These are phyloP conservation scores for Ennomos quercinarius DNA, from an alignment of 2,888 invertebrate species.

Conservation along the genomic window DNA sequence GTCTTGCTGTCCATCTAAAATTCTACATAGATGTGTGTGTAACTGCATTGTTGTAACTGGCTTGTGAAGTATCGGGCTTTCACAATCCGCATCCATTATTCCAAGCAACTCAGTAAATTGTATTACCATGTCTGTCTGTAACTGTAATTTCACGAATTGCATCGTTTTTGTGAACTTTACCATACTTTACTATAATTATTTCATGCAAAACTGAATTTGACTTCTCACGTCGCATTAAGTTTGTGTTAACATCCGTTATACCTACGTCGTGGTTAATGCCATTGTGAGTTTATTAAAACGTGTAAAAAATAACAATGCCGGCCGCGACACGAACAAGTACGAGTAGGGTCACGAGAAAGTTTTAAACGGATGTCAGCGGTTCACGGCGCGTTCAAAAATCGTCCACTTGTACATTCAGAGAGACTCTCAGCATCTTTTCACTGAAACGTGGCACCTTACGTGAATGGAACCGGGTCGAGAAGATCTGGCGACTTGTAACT, in stretches of 20 bases:
- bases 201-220: slow-evolving; percentile 1
- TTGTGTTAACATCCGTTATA: slow-evolving; percentile 23
- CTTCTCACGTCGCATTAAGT: slow-evolving; percentile 1
- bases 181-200: too few species aligned
- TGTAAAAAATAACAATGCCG: slow-evolving; percentile 38
- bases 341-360: slow-evolving; percentile 61
- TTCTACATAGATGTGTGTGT: slow-evolving; percentile 5
- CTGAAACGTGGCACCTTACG: slow-evolving; percentile 45
- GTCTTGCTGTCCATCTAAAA: slow-evolving; percentile 15
- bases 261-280: slow-evolving; percentile 27
- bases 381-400: slow-evolving; percentile 56
- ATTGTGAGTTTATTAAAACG: slow-evolving; percentile 28
- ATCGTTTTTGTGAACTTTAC: slow-evolving; percentile 7
- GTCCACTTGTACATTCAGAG: slow-evolving; percentile 57
- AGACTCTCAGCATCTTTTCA: slow-evolving; percentile 31
- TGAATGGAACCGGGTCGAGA: slow-evolving; percentile 70
- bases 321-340: slow-evolving; percentile 32
- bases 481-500: slow-evolving; percentile 36
- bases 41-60: slow-evolving; percentile 17
- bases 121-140: slow-evolving; percentile 7
- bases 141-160: slow-evolving; percentile 14
- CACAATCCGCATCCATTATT: slow-evolving; percentile 9
- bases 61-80: slow-evolving; percentile 15
- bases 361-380: slow-evolving; percentile 53
- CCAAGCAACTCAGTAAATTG: slow-evolving; percentile 6